phyloP scores from a whole-genome alignment of 2,113 vertebrate species.

The Excalfactoria chinensis region DNA sequence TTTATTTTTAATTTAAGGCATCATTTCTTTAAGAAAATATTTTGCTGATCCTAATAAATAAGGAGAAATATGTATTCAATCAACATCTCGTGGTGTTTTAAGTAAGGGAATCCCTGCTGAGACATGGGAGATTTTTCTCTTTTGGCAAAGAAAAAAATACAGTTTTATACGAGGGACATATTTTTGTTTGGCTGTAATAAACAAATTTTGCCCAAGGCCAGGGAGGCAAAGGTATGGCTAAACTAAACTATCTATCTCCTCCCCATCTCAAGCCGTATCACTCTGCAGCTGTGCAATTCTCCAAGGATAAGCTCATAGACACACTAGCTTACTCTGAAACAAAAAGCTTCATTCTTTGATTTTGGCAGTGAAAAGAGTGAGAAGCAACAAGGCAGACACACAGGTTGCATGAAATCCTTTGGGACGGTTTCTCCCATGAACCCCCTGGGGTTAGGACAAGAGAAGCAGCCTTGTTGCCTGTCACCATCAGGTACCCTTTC shows the following conservation, averaged over 20 bases:
- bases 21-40: not conserved
- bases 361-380: slow-evolving; percentile 52
- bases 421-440: slow-evolving; percentile 45
- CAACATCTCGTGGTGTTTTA: not conserved
- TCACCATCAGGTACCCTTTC: not conserved
- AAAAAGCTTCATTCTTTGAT: slow-evolving; percentile 66
- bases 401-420: slow-evolving; percentile 48
- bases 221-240: slow-evolving; percentile 20
- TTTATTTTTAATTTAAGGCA: not conserved
- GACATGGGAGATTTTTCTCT: not conserved
- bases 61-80: not conserved
- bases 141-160: slow-evolving; percentile 6
- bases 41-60: not conserved
- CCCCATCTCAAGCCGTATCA: slow-evolving; percentile 46
- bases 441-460: not conserved
- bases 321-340: slow-evolving; percentile 46
- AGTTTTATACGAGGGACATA: slow-evolving; percentile 16
- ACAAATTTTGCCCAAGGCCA: slow-evolving; percentile 47
- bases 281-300: slow-evolving; percentile 57
- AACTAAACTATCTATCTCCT: slow-evolving; percentile 31
- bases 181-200: slow-evolving; percentile 28
- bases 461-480: not conserved
- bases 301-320: slow-evolving; percentile 57
- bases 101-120: not conserved
- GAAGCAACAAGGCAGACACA: slow-evolving; percentile 21